These are phyloP conservation scores for Penelope pileata DNA, from an alignment of 2,113 vertebrate species.

Conservation along the genomic window DNA sequence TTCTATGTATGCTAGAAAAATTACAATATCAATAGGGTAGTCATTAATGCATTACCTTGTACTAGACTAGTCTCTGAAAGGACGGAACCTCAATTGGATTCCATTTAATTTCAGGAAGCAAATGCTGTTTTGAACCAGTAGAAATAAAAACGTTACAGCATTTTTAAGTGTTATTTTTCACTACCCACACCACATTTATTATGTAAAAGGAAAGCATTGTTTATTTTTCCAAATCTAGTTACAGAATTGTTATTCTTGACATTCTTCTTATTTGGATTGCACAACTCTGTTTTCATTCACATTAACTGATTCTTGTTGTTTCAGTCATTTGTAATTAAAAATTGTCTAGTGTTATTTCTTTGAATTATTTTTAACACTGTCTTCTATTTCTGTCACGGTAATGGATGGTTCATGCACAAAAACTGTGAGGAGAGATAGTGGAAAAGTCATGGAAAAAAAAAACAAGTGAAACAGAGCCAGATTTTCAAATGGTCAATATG, in stretches of 20 bases:
- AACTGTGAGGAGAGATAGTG: neutral
- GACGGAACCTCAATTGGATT: slow-evolving; percentile 10
- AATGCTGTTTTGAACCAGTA: slow-evolving; percentile 38
- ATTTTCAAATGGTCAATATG: neutral
- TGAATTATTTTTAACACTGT: neutral
- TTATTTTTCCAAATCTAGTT: slow-evolving; percentile 56
- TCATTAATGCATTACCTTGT: slow-evolving; percentile 15
- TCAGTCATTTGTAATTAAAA: slow-evolving; percentile 48
- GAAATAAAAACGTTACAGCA: slow-evolving; percentile 28
- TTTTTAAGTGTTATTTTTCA: slow-evolving; percentile 16
- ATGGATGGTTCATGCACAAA: neutral
- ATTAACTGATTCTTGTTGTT: slow-evolving; percentile 27
- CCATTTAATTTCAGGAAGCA: slow-evolving; percentile 50
- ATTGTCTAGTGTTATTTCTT: neutral
- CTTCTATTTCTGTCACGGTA: slow-evolving; percentile 46
- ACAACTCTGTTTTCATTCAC: slow-evolving; percentile 34
- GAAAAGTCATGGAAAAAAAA: neutral
- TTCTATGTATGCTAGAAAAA: slow-evolving; percentile 52
- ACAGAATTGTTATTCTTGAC: slow-evolving; percentile 56
- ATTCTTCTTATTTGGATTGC: slow-evolving; percentile 37
- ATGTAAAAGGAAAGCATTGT: slow-evolving; percentile 33
- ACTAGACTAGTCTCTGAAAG: slow-evolving; percentile 20
- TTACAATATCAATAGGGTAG: slow-evolving; percentile 62
- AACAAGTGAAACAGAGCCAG: neutral
- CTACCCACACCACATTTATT: slow-evolving; percentile 33